These are phyloP conservation scores for Paratilapia polleni DNA, from an alignment of 2,113 vertebrate species.

Conservation along the genomic window DNA sequence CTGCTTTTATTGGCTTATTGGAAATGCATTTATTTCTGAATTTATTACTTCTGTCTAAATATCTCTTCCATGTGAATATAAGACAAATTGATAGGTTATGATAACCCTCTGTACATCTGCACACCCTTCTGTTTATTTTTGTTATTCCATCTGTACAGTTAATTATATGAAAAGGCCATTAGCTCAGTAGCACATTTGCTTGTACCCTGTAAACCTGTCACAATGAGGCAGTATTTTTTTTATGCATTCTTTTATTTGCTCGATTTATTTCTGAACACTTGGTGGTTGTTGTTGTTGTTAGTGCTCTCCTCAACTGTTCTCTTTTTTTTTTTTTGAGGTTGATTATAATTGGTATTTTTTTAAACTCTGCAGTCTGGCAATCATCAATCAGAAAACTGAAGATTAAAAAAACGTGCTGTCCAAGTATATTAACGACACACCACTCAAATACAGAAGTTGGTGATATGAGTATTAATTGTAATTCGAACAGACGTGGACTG, in stretches of 20 bases:
- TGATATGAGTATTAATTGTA: neutral
- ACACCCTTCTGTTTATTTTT: neutral
- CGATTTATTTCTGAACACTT: neutral
- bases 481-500: neutral
- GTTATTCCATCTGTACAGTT: conserved; percentile 19
- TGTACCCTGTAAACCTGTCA: conserved; percentile 26
- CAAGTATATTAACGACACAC: neutral
- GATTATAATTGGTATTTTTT: conserved; percentile 43
- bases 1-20: neutral
- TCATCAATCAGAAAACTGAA: conserved; percentile 31
- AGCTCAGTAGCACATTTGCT: conserved; percentile 11
- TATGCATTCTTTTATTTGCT: neutral
- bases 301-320: neutral
- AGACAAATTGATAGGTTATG: neutral
- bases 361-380: conserved; percentile 1
- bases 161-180: conserved; percentile 23
- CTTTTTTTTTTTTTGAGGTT: neutral
- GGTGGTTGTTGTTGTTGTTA: neutral
- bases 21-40: neutral
- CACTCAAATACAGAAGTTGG: neutral
- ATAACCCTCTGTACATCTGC: conserved; percentile 21
- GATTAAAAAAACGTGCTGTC: conserved; percentile 5
- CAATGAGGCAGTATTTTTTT: neutral
- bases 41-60: neutral
- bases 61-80: neutral